Evolutionary conservation across 2,797 vertebrate species (phyloP).

Genomic region (Microtus agrestis): DNA sequence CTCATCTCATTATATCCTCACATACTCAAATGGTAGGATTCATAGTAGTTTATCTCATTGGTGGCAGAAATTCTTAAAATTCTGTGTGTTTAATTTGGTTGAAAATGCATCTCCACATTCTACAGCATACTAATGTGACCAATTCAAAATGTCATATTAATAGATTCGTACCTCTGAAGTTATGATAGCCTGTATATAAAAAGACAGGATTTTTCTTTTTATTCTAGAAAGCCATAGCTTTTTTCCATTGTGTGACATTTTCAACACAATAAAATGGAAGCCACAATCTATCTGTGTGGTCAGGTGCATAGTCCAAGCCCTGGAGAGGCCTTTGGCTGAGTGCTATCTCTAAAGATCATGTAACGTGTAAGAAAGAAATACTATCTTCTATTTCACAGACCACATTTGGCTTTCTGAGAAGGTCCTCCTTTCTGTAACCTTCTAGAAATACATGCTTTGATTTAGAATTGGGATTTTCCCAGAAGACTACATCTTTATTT

Average conservation of each 20-base stretch:
- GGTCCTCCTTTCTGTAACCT: neutral
- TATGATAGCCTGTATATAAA: neutral
- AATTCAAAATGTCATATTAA: neutral
- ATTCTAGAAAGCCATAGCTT: neutral
- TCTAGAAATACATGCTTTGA: neutral
- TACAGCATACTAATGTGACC: neutral
- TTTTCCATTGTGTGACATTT: neutral
- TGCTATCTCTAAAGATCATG: neutral
- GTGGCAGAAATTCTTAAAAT: neutral
- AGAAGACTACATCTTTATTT: neutral
- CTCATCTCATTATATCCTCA: neutral
- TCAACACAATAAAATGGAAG: neutral
- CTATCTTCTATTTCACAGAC: constrained; percentile 36
- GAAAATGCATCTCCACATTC: neutral
- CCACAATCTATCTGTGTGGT: neutral
- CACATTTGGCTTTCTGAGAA: neutral
- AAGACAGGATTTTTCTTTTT: neutral
- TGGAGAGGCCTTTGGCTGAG: neutral
- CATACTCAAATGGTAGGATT: neutral
- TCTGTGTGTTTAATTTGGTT: neutral
- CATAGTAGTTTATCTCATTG: neutral
- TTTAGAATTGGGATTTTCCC: neutral
- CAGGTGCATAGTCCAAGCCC: neutral
- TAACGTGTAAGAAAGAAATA: neutral
- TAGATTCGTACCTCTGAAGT: neutral